Base-by-base conservation (phyloP, 2,797 vertebrate species). In the Aeoliscus strigatus region DNA sequence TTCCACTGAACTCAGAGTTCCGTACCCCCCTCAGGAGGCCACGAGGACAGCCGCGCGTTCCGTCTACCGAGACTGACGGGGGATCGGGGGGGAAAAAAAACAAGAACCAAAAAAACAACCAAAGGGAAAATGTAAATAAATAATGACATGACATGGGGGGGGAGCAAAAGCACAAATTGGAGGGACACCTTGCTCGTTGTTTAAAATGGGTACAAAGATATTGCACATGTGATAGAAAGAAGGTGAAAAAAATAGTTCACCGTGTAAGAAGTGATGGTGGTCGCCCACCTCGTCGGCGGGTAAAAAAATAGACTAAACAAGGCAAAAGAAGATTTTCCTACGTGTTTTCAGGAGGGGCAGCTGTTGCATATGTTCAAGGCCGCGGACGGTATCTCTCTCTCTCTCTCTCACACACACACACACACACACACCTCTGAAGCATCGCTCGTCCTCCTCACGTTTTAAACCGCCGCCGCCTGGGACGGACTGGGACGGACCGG, bases 1-100 rank as follows among this genome's bases (percentile, higher is more conserved):
- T 80, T 86, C 87, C 85, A 85, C 67, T 77, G 79, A 80, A 85
- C 85, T 85, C 81, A 73, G 78, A 21, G 86, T 83, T 54, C 70
- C 73, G 72, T 42, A 39, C 58, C 71, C 73, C 70, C 43, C 53
- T 50, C 29, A 39, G 38, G n/a, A 64, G 66, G 76, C 35, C 63
- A 48, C 14, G 56, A 81, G 67, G 70, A 77, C 69, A 70, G 70
- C 53, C 69, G 47, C 60, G 75, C 56, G 43, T 70, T 70, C 72
- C 18, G 70, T 72, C 77, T 77, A 77, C 59, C 14, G 59, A 51
- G 66, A 49, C 41, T 35, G 71, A 86, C 79, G 58, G 77, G 81
- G 78, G 77, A 60, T 57, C 27, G 18, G 18, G 18, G 18, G 18
- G 18, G 18, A 21, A 21, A 21, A 21, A 21, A 21, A 21, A 21